phyloP scores from a whole-genome alignment of 2,888 invertebrate genomes.

The Clitarchus hookeri region DNA sequence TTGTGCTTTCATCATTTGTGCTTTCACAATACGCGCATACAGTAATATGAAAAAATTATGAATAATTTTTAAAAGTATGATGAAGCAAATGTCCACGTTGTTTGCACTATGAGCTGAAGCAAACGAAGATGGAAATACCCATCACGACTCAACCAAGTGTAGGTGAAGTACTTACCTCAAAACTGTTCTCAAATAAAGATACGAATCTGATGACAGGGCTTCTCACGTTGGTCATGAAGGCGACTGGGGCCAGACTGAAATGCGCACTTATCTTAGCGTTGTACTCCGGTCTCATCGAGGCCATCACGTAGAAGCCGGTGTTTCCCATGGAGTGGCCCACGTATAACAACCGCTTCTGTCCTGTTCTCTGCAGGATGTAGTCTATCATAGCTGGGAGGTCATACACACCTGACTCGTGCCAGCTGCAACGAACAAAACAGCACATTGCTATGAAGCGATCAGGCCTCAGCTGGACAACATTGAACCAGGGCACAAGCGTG shows the following conservation, averaged over 20 bases:
- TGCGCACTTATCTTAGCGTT: constrained; percentile 52
- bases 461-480: too few relatives aligned
- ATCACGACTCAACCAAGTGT: too few relatives aligned
- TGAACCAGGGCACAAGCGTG: too few relatives aligned
- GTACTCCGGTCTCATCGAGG: constrained; percentile 69
- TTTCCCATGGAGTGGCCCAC: constrained; percentile 93
- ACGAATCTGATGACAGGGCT: neutral
- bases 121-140: too few relatives aligned
- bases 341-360: constrained; percentile 75
- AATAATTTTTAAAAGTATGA: too few relatives aligned
- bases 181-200: neutral
- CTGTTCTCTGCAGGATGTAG: constrained; percentile 61
- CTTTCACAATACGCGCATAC: too few relatives aligned
- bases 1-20: too few relatives aligned
- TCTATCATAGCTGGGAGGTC: constrained; percentile 87
- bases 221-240: constrained; percentile 66
- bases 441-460: too few relatives aligned
- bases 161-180: neutral
- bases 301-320: constrained; percentile 71
- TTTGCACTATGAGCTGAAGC: too few relatives aligned
- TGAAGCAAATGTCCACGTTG: too few relatives aligned
- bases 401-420: constrained; percentile 84
- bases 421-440: constrained; percentile 59
- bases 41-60: too few relatives aligned
- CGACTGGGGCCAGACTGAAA: constrained; percentile 72